phyloP scores from a whole-genome alignment of 2,797 vertebrate genomes.

The Gymnopithys bicolor region DNA sequence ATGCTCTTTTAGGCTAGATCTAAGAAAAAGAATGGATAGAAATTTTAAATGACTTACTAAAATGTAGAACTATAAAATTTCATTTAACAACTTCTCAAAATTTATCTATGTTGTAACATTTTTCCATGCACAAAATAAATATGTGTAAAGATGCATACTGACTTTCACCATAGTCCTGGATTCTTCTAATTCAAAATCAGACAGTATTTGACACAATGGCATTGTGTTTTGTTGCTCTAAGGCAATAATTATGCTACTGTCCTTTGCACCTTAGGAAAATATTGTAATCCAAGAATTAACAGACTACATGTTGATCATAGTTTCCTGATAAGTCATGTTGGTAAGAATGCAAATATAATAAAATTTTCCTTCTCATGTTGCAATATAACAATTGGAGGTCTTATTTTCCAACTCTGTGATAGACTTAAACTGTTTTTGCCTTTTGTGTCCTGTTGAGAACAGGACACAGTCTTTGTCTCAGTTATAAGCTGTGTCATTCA shows the following conservation, averaged over 20 bases:
- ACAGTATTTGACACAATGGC: background rate
- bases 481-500: background rate
- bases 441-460: background rate
- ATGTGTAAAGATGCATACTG: background rate
- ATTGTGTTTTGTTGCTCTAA: background rate
- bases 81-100: background rate
- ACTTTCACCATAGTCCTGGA: background rate
- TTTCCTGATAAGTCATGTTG: conserved; percentile 42
- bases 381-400: background rate
- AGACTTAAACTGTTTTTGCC: background rate
- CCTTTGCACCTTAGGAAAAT: background rate
- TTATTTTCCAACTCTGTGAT: background rate
- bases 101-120: background rate
- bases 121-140: background rate
- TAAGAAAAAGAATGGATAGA: background rate
- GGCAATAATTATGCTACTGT: background rate
- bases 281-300: conserved; percentile 25
- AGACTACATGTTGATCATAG: conserved; percentile 28
- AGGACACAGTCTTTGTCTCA: background rate
- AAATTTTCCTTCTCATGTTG: background rate
- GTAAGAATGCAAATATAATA: background rate
- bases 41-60: background rate
- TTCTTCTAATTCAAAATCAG: background rate
- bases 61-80: background rate
- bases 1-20: background rate